Conservation (phyloP, 2,797 vertebrate genomes). For the Jordanella pulchra region DNA sequence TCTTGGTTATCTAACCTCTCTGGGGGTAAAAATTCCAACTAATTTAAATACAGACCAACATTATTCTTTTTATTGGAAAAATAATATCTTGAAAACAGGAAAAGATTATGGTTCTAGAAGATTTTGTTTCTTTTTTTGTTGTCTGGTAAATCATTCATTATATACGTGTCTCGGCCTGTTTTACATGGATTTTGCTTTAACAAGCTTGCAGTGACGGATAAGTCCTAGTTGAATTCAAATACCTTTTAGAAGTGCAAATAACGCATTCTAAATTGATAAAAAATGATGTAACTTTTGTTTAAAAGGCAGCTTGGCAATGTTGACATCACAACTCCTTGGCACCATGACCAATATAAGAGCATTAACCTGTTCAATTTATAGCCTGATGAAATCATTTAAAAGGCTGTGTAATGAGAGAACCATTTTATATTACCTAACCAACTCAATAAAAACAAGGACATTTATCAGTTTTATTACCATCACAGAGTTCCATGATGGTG, state of each 20-base stretch:
- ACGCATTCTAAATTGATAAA: background rate
- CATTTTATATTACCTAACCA: slow-evolving; percentile 1
- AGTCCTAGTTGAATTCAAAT: background rate
- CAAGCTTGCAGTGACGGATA: background rate
- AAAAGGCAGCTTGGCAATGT: background rate
- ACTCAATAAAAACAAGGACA: slow-evolving; percentile 1
- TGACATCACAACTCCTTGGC: background rate
- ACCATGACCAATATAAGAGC: background rate
- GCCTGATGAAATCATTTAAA: slow-evolving; percentile 2
- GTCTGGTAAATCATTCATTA: background rate
- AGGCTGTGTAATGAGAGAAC: background rate
- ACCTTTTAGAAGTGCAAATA: background rate
- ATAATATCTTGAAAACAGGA: background rate
- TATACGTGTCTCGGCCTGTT: background rate
- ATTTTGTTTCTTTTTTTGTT: background rate
- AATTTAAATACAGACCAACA: background rate
- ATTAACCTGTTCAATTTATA: slow-evolving; percentile 1
- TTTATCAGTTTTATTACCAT: background rate
- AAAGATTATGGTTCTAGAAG: background rate
- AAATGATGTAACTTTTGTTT: background rate
- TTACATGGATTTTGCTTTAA: background rate
- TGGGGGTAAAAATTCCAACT: background rate
- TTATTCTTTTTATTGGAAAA: background rate
- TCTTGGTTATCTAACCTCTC: background rate
- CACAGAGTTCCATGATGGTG: background rate